Percentiles rank a stretch among this genome's conserved stretches.
These are phyloP conservation scores for Nycticebus coucang DNA, from an alignment of 2,113 vertebrate species.

Conservation along the genomic window DNA sequence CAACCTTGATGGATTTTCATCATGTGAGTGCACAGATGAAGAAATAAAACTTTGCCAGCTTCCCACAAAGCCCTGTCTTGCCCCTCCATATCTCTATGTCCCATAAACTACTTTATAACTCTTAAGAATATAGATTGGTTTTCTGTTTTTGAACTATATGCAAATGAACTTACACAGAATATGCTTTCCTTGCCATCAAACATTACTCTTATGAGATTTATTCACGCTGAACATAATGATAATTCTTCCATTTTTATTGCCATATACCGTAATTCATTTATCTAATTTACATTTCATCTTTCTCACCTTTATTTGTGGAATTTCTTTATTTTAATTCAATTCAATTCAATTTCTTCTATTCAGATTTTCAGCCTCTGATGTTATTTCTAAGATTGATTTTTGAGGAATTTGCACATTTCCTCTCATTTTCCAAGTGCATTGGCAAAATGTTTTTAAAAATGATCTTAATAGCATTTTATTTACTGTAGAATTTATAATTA, in stretches of 20 bases:
- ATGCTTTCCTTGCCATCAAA: not conserved
- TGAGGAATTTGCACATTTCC: not conserved
- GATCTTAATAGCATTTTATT: not conserved
- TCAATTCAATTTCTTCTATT: not conserved
- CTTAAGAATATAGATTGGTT: not conserved
- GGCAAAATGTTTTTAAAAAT: not conserved
- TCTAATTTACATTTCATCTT: not conserved
- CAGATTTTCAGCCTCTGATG: not conserved
- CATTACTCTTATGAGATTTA: not conserved
- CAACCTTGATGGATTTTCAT: not conserved
- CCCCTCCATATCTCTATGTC: too few relatives aligned
- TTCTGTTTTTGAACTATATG: not conserved
- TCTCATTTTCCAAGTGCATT: not conserved
- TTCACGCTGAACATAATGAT: not conserved
- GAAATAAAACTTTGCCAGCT: not conserved
- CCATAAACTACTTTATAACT: not conserved
- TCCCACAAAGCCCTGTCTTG: not conserved
- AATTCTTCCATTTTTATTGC: not conserved
- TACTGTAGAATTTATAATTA: not conserved
- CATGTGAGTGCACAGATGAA: not conserved
- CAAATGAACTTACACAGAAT: not conserved
- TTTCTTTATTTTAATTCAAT: slow-evolving; percentile 4
- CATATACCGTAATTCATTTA: not conserved
- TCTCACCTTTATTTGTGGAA: not conserved
- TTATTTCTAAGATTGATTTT: not conserved